Evolutionary conservation across 2,113 vertebrate genomes (phyloP), one percentile per base, ranked within the genome.

Genomic region (Indicator maculatus): DNA sequence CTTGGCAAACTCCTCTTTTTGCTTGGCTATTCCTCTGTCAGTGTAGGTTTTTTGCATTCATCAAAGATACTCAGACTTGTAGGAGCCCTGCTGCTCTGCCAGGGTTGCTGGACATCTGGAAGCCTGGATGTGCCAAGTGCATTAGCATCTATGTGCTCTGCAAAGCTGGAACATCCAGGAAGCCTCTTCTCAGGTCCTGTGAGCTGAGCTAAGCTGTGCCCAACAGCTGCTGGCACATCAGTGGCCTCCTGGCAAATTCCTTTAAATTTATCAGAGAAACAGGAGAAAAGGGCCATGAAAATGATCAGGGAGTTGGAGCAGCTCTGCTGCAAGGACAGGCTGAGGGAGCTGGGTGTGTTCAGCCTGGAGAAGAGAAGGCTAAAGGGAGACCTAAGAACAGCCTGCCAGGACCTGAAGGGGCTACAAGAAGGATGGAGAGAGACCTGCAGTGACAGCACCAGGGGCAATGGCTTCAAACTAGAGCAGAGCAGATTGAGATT

Each of bases 101-200:
- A 66, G 50, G 36, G 39, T 67, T 86, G 45, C 64, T 80, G 92
- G 88, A 59, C 95, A 91, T 36, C 82, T 94, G 88, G 72, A 88
- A 89, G 76, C 21, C 5, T 20, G 64, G 7, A 18, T 0, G 9
- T 55, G 92, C 95, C 93, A 83, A 88, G 64, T 8, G 12, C 56
- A 33, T 66, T 9, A 73, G 36, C 83, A 80, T 16, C 12, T 30
- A 67, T 13, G 45, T 2, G 2, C 52, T 80, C 69, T 9, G 64
- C 12, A 55, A 76, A 69, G n/a, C 50, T 93, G 86, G 70, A 70
- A 21, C 45, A 16, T 55, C 16, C 56, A 59, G 83, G 67, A 90
- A 83, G 21, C 28, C 66, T 65, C 71, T 92, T 26, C 63, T 81
- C 55, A 12, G 39, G 16, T 76, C 84, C 70, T n/a, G 1, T 1